Percentiles rank a stretch among this genome's conserved stretches.
Conservation (phyloP, 2,113 vertebrate species). For the Crotalus tigris region DNA sequence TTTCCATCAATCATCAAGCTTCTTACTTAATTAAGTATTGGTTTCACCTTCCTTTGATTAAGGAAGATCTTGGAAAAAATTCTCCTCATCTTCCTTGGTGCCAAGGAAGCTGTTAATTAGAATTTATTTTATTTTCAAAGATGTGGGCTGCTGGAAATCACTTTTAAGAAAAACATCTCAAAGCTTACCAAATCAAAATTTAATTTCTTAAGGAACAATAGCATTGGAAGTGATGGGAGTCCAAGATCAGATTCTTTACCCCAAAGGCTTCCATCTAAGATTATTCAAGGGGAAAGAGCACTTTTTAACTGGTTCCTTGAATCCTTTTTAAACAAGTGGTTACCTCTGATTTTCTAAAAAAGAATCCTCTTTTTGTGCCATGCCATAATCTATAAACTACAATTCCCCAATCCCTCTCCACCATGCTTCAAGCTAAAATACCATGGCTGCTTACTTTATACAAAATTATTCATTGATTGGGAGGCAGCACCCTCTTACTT, state of each 20-base stretch:
- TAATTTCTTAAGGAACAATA: background rate
- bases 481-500: background rate
- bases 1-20: constrained; percentile 28
- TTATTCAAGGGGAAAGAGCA: background rate
- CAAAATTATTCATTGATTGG: background rate
- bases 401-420: background rate
- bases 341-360: background rate
- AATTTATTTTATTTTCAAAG: background rate
- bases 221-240: background rate
- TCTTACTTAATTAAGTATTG: constrained; percentile 42
- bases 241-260: too few relatives aligned
- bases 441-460: background rate
- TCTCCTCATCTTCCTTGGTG: background rate
- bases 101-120: constrained; percentile 29
- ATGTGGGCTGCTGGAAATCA: rapidly evolving
- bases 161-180: background rate
- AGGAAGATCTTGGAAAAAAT: constrained; percentile 7
- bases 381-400: background rate
- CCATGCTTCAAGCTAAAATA: background rate
- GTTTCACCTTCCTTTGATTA: constrained; percentile 48
- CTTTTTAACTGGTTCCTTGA: background rate
- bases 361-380: background rate
- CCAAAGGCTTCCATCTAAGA: background rate
- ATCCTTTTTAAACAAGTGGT: background rate
- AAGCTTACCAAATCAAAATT: background rate